A percentile compares a stretch with the other conserved stretches of the same genome.
Conservation (phyloP, 2,888 invertebrate species). For the Limnephilus rhombicus region DNA sequence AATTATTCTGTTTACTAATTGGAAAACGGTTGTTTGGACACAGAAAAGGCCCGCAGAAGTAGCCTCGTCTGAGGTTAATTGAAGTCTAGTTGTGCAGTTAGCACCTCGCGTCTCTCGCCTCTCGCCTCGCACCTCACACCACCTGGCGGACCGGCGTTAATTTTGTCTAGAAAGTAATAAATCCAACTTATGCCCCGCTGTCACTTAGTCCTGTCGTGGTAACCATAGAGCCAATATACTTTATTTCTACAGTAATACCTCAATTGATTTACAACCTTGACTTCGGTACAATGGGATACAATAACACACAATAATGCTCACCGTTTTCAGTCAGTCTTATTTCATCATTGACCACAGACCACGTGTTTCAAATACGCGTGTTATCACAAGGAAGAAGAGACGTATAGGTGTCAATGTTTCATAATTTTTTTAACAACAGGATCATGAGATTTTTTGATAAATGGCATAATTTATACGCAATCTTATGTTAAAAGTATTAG, state of each 20-base stretch:
- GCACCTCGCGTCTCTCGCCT: constrained; percentile 44
- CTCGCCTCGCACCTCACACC: neutral
- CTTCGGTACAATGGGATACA: constrained; percentile 22
- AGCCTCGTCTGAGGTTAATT: constrained; percentile 60
- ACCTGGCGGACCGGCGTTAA: constrained; percentile 62
- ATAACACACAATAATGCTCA: constrained; percentile 12
- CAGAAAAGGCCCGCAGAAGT: neutral
- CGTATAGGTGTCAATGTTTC: neutral
- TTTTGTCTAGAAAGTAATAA: constrained; percentile 66
- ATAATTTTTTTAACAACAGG: neutral
- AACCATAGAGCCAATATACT: constrained; percentile 61
- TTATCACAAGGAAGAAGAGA: neutral
- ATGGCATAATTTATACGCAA: no score
- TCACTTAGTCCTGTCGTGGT: constrained; percentile 60
- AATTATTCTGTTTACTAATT: neutral
- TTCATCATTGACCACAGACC: neutral
- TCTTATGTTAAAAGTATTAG: no score
- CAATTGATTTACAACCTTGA: constrained; percentile 62
- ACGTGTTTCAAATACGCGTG: neutral
- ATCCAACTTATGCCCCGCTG: constrained; percentile 61
- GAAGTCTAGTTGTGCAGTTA: constrained; percentile 64
- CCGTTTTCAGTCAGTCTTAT: constrained; percentile 42
- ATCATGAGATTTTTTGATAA: no score
- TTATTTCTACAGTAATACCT: constrained; percentile 53
- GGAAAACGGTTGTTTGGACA: neutral